phyloP scores from a whole-genome alignment of 2,113 vertebrate genomes.

The Saimiri boliviensis region DNA sequence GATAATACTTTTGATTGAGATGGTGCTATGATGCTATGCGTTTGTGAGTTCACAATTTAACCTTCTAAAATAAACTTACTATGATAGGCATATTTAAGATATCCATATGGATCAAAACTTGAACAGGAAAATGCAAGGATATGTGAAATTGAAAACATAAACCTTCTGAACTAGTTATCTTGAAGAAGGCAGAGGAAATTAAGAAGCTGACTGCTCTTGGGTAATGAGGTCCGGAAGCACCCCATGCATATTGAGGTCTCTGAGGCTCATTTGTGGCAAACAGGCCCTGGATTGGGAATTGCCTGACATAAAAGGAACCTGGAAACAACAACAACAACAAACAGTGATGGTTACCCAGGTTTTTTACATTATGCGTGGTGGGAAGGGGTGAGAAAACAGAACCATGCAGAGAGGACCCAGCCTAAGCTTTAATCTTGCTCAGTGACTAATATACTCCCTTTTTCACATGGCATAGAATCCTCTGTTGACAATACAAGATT shows the following conservation, averaged over 20 bases:
- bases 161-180: not conserved
- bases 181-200: not conserved
- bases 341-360: not conserved
- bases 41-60: not conserved
- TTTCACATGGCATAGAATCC: not conserved
- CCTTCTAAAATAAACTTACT: not conserved
- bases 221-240: not conserved
- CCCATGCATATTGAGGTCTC: fast-evolving
- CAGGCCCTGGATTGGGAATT: not conserved
- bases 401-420: no score
- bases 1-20: not conserved
- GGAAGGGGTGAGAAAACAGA: not conserved
- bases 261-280: not conserved
- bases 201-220: not conserved
- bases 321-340: not conserved
- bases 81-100: not conserved
- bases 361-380: not conserved
- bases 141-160: not conserved
- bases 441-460: not conserved
- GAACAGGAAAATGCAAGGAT: not conserved
- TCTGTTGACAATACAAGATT: not conserved
- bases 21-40: not conserved
- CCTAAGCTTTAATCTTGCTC: not conserved
- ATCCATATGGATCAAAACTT: not conserved
- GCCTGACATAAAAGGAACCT: not conserved